phyloP scores from a whole-genome alignment of 2,888 invertebrate genomes.

The Amblyjoppa proteus region DNA sequence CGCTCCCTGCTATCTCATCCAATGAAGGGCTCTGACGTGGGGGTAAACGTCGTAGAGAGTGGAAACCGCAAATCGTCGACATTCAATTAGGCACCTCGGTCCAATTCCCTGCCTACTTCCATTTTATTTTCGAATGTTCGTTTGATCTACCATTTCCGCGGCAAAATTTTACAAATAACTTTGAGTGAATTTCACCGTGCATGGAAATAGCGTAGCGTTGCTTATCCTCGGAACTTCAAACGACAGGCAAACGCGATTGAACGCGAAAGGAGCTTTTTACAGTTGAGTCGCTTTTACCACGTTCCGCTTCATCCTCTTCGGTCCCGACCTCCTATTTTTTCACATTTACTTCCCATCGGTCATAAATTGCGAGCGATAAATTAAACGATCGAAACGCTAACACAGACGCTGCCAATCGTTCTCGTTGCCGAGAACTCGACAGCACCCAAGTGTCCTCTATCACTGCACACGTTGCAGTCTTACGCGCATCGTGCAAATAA shows the following conservation, averaged over 20 bases:
- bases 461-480: background rate
- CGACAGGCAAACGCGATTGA: background rate
- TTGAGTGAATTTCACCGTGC: background rate
- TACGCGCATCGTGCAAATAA: conserved; percentile 30
- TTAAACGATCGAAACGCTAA: conserved; percentile 15
- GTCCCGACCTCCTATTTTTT: background rate
- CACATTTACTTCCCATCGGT: conserved; percentile 22
- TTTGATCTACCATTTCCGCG: background rate
- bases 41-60: background rate
- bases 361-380: conserved; percentile 28
- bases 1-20: background rate
- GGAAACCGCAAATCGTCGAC: background rate
- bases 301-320: background rate
- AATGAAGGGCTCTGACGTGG: background rate
- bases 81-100: background rate
- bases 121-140: background rate
- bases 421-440: background rate
- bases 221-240: background rate
- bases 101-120: background rate
- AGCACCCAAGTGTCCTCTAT: background rate
- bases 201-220: background rate
- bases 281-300: background rate
- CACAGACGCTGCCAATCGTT: background rate
- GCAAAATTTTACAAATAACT: background rate
- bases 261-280: background rate